Evolutionary conservation across 2,797 vertebrate species (phyloP).

Genomic region (Melanitta fusca): DNA sequence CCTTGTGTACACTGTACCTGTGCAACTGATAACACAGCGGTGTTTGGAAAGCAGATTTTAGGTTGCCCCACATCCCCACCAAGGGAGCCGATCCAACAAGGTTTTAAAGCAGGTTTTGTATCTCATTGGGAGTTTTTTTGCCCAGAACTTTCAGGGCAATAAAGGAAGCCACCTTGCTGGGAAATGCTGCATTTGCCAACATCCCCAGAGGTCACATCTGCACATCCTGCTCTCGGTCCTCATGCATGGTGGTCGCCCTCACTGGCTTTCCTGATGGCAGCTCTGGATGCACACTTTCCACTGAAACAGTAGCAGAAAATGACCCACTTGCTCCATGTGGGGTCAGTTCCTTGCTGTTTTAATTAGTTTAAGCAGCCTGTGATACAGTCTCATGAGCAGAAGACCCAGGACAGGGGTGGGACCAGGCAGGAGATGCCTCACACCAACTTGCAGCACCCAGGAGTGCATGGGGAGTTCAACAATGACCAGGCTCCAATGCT

Average conservation of each 20-base stretch:
- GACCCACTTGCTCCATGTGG: background rate
- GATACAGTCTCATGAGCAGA: background rate
- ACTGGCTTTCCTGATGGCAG: background rate
- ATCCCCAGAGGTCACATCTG: background rate
- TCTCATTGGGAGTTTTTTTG: background rate
- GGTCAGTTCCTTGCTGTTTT: background rate
- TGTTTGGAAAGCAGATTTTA: conserved; percentile 59
- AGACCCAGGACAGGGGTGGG: background rate
- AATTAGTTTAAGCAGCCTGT: background rate
- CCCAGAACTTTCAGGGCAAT: background rate
- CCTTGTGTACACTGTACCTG: background rate
- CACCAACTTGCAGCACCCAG: background rate
- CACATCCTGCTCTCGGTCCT: rapidly evolving
- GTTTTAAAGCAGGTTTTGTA: background rate
- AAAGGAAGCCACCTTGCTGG: background rate
- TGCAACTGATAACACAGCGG: background rate
- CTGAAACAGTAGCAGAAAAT: background rate
- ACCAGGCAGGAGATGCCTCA: background rate
- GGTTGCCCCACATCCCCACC: background rate
- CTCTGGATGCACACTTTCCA: background rate
- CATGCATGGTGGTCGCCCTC: rapidly evolving
- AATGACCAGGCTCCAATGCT: background rate
- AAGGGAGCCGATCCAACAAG: background rate
- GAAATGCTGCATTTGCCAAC: rapidly evolving
- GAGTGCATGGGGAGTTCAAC: background rate